Evolutionary conservation across 2,888 invertebrate genomes (phyloP).

Genomic region (Uloborus plumipes): DNA sequence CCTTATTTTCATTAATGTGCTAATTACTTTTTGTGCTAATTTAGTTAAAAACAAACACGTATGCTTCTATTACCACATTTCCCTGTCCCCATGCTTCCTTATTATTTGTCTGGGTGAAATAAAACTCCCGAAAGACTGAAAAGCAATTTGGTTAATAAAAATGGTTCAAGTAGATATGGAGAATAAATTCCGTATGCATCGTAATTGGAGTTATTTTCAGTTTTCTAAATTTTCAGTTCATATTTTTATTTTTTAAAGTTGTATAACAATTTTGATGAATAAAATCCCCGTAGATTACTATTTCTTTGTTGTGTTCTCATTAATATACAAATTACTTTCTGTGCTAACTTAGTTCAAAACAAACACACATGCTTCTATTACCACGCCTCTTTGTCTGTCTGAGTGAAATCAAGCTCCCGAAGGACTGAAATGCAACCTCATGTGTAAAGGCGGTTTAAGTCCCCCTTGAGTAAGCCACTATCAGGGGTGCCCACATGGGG

Average conservation of each 20-base stretch:
- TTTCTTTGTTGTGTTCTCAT: conserved; percentile 44
- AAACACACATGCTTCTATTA: conserved; percentile 35
- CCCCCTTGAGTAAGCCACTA: not conserved
- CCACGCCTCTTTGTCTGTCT: not conserved
- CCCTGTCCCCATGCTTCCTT: too few species aligned
- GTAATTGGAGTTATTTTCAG: not conserved
- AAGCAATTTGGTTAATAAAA: too few species aligned
- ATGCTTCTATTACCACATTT: too few species aligned
- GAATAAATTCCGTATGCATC: not conserved
- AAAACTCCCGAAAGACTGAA: too few species aligned
- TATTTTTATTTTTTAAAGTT: not conserved
- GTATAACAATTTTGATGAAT: conserved; percentile 45
- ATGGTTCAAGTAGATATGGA: too few species aligned
- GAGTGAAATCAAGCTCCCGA: not conserved
- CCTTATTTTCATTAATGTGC: too few species aligned
- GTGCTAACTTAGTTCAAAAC: conserved; percentile 38
- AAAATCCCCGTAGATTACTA: conserved; percentile 42
- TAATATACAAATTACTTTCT: conserved; percentile 63
- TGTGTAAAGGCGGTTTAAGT: conserved; percentile 15
- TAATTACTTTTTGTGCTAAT: too few species aligned
- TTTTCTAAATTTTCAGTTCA: too few species aligned
- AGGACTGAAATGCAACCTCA: not conserved
- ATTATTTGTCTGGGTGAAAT: too few species aligned
- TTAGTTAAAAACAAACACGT: too few species aligned
- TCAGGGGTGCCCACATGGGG: too few species aligned